phyloP scores from a whole-genome alignment of 1,140 invertebrate genomes.

The Phymastichus coffea region DNA sequence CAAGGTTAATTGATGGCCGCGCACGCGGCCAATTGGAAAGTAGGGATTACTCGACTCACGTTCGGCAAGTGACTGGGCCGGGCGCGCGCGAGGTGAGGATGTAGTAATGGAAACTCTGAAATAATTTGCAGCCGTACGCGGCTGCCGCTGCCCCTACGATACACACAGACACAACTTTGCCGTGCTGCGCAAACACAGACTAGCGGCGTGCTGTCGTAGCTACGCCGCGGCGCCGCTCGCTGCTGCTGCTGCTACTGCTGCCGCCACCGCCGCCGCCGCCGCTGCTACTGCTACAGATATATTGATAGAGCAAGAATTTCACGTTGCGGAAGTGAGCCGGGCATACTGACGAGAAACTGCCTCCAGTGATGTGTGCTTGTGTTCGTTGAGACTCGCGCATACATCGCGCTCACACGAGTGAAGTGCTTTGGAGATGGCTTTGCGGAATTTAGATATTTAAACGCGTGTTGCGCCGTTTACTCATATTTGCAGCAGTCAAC shows the following conservation, averaged over 20 bases:
- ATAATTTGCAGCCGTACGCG: constrained; percentile 25
- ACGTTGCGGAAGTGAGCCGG: constrained; percentile 4
- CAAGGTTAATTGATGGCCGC: too few relatives aligned
- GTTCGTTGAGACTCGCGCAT: constrained; percentile 43
- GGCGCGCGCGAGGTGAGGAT: not conserved
- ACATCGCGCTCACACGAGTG: too few relatives aligned
- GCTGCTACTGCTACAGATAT: too few relatives aligned
- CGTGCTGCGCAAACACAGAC: constrained; percentile 25
- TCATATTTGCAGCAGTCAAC: too few relatives aligned
- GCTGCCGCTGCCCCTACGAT: too few relatives aligned
- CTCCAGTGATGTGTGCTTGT: constrained; percentile 22
- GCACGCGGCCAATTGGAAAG: not conserved
- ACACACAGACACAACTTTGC: too few relatives aligned
- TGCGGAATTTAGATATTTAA: constrained; percentile 32
- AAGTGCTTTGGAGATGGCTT: constrained; percentile 30
- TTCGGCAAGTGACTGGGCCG: not conserved
- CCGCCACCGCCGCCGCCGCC: too few relatives aligned
- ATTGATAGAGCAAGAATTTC: constrained; percentile 7
- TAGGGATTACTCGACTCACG: constrained; percentile 8
- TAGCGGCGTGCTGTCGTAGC: too few relatives aligned
- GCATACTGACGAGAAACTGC: constrained; percentile 6
- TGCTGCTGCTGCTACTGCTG: too few relatives aligned
- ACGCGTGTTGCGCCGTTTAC: not conserved
- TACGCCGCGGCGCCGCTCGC: too few relatives aligned
- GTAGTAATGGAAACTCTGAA: constrained; percentile 22